phyloP scores from a whole-genome alignment of 2,797 vertebrate species.

The Cossypha polioptera region DNA sequence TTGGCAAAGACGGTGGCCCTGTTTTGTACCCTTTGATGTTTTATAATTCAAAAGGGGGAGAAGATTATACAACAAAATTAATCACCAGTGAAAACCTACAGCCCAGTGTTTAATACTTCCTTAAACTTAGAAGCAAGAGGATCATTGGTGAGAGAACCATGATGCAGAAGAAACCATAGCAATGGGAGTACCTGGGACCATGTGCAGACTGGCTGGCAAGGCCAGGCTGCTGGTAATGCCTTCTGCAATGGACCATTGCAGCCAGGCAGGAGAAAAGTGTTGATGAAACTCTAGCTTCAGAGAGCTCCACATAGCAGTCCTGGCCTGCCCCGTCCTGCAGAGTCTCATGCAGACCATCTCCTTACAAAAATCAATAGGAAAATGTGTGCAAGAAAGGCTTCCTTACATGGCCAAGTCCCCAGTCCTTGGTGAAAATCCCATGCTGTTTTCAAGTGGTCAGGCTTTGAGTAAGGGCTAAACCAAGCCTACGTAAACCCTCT shows the following conservation, averaged over 20 bases:
- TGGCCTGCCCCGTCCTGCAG: not conserved
- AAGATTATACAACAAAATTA: not conserved
- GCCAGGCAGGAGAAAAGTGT: not conserved
- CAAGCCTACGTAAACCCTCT: not conserved
- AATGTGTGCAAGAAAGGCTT: not conserved
- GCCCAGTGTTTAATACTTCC: not conserved
- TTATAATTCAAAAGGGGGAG: not conserved
- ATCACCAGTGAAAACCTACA: not conserved
- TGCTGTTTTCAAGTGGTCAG: not conserved
- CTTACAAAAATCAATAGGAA: not conserved
- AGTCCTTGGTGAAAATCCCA: not conserved
- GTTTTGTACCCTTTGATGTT: not conserved
- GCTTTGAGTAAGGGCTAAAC: not conserved
- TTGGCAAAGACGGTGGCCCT: not conserved
- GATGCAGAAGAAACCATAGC: not conserved
- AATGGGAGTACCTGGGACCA: not conserved
- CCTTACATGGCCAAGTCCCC: not conserved
- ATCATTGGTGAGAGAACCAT: not conserved
- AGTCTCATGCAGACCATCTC: accelerated
- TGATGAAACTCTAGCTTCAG: not conserved
- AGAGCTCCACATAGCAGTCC: not conserved
- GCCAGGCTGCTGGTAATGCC: not conserved
- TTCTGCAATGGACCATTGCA: accelerated
- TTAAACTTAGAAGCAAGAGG: not conserved
- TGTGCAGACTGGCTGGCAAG: accelerated